Percentiles rank a stretch among this genome's conserved stretches.
phyloP scores from a whole-genome alignment of 1,140 invertebrate species.

The Laodelphax striatellus region DNA sequence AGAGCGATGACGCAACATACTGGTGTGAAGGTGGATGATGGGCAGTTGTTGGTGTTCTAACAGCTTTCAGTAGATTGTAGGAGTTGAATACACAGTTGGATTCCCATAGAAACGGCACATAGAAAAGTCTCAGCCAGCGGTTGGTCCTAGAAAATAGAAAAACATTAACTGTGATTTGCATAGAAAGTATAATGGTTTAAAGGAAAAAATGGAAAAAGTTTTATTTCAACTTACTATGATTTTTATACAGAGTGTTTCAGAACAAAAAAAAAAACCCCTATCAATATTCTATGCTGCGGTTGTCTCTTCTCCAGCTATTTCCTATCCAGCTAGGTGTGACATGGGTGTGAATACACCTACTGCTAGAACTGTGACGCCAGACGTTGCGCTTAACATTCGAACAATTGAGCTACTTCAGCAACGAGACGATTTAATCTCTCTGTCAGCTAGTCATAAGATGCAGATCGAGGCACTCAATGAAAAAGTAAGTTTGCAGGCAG shows the following conservation, averaged over 20 bases:
- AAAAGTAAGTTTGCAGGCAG: too few relatives aligned
- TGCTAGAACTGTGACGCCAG: background rate
- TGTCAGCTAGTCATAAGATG: background rate
- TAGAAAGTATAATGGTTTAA: too few relatives aligned
- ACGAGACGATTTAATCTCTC: background rate
- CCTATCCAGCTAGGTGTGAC: background rate
- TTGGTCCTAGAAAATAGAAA: conserved; percentile 46
- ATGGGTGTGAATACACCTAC: background rate
- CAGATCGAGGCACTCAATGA: conserved; percentile 3
- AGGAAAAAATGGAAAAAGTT: too few relatives aligned
- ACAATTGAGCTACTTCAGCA: background rate
- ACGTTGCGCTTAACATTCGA: background rate
- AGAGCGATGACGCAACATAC: background rate
- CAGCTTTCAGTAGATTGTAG: conserved; percentile 67
- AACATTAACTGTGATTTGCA: too few relatives aligned
- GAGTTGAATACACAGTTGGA: conserved; percentile 58
- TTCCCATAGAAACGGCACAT: conserved; percentile 70
- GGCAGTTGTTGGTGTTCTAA: background rate
- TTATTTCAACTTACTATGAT: too few relatives aligned
- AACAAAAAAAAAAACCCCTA: too few relatives aligned
- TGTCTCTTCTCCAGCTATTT: too few relatives aligned
- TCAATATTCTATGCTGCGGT: too few relatives aligned
- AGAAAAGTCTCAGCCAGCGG: conserved; percentile 72
- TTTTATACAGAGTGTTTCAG: too few relatives aligned
- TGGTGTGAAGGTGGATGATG: background rate